Conservation (phyloP, 2,797 vertebrate genomes). For the Pangasius krempfi region DNA sequence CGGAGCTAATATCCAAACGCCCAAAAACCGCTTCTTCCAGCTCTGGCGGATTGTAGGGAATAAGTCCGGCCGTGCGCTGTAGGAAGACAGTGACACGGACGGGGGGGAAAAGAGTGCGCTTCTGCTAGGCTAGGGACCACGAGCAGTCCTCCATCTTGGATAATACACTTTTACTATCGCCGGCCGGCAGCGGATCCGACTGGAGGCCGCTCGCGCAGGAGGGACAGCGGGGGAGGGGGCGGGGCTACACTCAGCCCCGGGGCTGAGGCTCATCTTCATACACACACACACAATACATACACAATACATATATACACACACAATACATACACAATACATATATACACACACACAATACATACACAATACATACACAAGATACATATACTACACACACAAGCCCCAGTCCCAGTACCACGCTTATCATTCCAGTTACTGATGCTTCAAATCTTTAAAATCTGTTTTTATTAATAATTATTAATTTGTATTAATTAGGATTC, state of each 20-base stretch:
- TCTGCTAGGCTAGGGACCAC: slow-evolving; percentile 70
- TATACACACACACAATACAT: neutral
- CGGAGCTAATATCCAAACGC: slow-evolving; percentile 60
- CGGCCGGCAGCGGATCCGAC: slow-evolving; percentile 79
- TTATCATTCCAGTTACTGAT: no score
- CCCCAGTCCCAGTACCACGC: no score
- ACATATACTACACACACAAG: neutral
- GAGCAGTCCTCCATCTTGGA: slow-evolving; percentile 80
- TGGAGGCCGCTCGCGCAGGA: slow-evolving; percentile 67
- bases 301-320: neutral
- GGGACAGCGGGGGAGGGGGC: slow-evolving; percentile 64
- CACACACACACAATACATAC: neutral
- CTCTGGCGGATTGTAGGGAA: slow-evolving; percentile 21
- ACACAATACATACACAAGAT: neutral
- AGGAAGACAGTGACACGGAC: slow-evolving; percentile 66
- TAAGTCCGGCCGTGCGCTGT: slow-evolving; percentile 50
- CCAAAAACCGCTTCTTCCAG: slow-evolving; percentile 52
- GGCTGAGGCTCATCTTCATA: neutral
- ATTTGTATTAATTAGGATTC: no score
- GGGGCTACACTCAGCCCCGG: slow-evolving; percentile 36
- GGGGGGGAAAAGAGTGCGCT: slow-evolving; percentile 45
- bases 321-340: neutral
- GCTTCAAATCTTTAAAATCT: no score
- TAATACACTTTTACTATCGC: slow-evolving; percentile 71
- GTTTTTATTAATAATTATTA: no score